Conservation (phyloP, 2,888 invertebrate genomes). For the Acronicta leporina region DNA sequence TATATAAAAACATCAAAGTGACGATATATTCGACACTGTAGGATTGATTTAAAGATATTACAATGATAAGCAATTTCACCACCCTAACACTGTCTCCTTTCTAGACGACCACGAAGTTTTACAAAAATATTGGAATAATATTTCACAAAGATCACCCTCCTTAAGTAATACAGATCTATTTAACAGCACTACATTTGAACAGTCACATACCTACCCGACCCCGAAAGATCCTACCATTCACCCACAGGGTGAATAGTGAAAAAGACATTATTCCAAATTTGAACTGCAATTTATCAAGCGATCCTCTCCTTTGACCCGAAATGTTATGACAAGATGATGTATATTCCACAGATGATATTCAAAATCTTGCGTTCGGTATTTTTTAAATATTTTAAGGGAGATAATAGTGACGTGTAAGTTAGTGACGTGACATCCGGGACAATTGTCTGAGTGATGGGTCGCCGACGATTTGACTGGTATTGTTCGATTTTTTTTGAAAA, state of each 20-base stretch:
- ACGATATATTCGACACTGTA: background rate
- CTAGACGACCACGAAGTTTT: slow-evolving; percentile 3
- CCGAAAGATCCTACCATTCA: slow-evolving; percentile 79
- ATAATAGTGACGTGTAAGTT: slow-evolving; percentile 59
- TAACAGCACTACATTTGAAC: slow-evolving; percentile 50
- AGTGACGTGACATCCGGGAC: slow-evolving; percentile 85
- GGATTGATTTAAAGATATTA: background rate
- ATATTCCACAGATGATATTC: slow-evolving; percentile 85
- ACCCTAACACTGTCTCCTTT: slow-evolving; percentile 2
- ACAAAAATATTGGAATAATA: slow-evolving; percentile 20
- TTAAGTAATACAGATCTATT: slow-evolving; percentile 56
- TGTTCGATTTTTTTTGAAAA: slow-evolving; percentile 59
- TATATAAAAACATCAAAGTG: background rate
- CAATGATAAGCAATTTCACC: slow-evolving; percentile 4
- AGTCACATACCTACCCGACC: slow-evolving; percentile 64
- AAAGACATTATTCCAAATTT: slow-evolving; percentile 88
- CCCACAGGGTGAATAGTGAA: slow-evolving; percentile 78
- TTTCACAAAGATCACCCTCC: slow-evolving; percentile 35
- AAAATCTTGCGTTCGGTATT: slow-evolving; percentile 76
- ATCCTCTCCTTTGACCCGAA: slow-evolving; percentile 85
- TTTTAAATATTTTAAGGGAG: slow-evolving; percentile 69
- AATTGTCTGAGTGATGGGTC: slow-evolving; percentile 80
- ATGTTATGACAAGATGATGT: slow-evolving; percentile 89
- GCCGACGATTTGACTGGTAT: slow-evolving; percentile 67
- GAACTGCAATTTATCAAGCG: slow-evolving; percentile 87